Evolutionary conservation across 2,888 invertebrate species (phyloP).

Genomic region (Cybosia mesomella): DNA sequence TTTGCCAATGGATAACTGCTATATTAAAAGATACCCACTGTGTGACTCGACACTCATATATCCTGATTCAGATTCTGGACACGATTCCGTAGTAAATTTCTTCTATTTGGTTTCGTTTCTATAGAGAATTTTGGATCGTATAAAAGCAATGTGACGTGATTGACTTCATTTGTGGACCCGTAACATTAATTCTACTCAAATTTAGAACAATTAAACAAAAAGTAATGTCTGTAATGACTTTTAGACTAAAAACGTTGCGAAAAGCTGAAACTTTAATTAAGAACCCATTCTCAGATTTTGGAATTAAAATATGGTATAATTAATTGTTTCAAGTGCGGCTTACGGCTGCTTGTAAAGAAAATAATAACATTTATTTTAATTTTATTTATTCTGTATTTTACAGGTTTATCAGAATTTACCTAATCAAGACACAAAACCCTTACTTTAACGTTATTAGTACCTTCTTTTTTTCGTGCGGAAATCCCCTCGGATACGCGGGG

Average conservation of each 20-base stretch:
- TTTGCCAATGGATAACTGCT: too few species aligned
- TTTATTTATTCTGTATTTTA: background rate
- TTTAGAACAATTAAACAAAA: background rate
- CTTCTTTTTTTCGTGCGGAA: too few species aligned
- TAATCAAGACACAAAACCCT: too few species aligned
- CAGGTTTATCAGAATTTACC: background rate
- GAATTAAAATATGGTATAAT: background rate
- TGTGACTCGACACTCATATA: slow-evolving; percentile 33
- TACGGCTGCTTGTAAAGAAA: background rate
- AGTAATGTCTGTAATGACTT: background rate
- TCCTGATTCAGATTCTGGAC: slow-evolving; percentile 44
- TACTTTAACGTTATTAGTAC: too few species aligned
- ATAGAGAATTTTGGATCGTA: slow-evolving; percentile 31
- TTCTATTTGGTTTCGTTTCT: slow-evolving; percentile 46
- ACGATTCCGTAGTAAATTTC: slow-evolving; percentile 50
- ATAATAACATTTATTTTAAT: background rate
- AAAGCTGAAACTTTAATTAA: background rate
- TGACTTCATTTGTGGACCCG: slow-evolving; percentile 41
- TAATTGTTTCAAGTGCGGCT: background rate
- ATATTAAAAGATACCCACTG: slow-evolving; percentile 13
- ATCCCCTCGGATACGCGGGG: too few species aligned
- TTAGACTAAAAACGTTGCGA: background rate
- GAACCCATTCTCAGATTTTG: background rate
- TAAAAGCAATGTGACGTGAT: slow-evolving; percentile 42
- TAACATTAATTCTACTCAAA: background rate